These are phyloP conservation scores for Conus canariensis DNA, from an alignment of 2,888 invertebrate species.

Conservation along the genomic window DNA sequence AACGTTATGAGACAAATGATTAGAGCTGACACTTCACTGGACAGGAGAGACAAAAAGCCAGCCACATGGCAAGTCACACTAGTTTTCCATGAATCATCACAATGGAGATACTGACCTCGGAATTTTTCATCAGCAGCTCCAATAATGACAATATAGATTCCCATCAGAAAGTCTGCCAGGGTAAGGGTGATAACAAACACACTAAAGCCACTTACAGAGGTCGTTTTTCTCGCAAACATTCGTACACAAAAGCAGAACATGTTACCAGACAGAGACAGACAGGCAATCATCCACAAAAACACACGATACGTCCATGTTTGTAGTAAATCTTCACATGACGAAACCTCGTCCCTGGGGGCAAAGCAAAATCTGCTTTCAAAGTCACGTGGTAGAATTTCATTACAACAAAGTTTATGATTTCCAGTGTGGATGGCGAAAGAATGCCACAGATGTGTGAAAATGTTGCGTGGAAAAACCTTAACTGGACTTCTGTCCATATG, in stretches of 20 bases:
- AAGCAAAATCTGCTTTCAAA: neutral
- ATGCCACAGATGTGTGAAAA: neutral
- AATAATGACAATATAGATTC: conserved; percentile 58
- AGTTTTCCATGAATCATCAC: conserved; percentile 54
- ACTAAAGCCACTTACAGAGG: neutral
- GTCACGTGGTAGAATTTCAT: neutral
- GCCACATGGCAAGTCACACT: conserved; percentile 57
- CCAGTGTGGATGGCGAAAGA: neutral
- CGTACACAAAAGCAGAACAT: neutral
- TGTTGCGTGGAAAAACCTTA: neutral
- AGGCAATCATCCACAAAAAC: neutral
- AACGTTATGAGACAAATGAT: conserved; percentile 83
- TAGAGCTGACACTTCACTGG: conserved; percentile 83
- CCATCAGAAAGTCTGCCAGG: conserved; percentile 56
- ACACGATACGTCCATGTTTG: neutral
- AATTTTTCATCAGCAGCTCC: conserved; percentile 58
- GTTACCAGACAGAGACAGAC: neutral
- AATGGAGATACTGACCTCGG: conserved; percentile 57
- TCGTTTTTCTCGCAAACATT: neutral
- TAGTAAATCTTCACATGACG: conserved; percentile 33
- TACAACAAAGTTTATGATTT: conserved; percentile 19
- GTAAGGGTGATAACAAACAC: conserved; percentile 45
- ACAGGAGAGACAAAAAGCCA: conserved; percentile 68
- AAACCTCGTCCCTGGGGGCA: conserved; percentile 11
- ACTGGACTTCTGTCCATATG: neutral